Evolutionary conservation across 2,113 vertebrate species (phyloP).

Genomic region (Cynopterus brachyotis): DNA sequence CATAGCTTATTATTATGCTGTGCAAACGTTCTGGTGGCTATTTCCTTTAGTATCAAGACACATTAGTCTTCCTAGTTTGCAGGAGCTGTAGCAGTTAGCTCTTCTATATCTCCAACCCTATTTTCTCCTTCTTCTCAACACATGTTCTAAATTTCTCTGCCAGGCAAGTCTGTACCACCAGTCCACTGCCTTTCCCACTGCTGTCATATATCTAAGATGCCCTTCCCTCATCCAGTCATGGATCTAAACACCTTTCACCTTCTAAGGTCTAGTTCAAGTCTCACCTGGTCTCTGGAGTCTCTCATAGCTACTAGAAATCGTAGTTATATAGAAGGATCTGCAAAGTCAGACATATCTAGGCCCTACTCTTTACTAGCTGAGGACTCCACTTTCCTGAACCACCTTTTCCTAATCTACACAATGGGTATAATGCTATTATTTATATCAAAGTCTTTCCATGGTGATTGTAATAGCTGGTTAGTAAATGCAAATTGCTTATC

Average conservation of each 20-base stretch:
- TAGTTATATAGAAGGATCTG: background rate
- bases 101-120: background rate
- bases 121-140: background rate
- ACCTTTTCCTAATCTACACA: background rate
- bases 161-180: background rate
- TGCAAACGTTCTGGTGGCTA: background rate
- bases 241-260: background rate
- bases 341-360: too few species aligned
- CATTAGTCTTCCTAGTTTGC: rapidly evolving
- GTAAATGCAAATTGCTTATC: background rate
- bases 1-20: rapidly evolving
- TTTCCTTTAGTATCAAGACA: rapidly evolving
- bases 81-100: background rate
- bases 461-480: background rate
- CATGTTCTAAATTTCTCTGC: background rate
- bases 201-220: too few species aligned
- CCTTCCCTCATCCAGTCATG: background rate
- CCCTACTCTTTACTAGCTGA: background rate
- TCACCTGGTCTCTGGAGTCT: background rate
- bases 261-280: too few species aligned
- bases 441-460: background rate
- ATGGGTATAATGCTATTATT: too few species aligned
- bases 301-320: background rate
- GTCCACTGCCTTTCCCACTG: rapidly evolving
- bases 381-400: background rate